Base-by-base conservation (phyloP, 2,797 vertebrate species). In the Hemibagrus guttatus region DNA sequence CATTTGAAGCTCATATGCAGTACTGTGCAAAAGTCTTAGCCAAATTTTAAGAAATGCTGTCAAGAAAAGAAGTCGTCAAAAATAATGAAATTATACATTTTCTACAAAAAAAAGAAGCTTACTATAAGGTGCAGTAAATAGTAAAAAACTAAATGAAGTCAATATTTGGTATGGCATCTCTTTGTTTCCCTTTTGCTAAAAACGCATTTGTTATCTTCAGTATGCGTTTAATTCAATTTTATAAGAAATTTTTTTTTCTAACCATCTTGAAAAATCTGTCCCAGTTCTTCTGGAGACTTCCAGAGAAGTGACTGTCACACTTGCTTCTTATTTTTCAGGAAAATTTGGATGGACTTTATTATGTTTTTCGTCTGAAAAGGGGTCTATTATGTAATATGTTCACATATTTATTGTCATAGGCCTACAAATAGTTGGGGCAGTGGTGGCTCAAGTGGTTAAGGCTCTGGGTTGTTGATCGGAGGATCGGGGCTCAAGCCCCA, bases 31-130 rank as follows among this genome's bases (percentile, higher is more conserved):
- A 52, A 75, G 46, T 52, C 31, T 23, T 31, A 28, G 12, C 26
- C 46, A 52, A 46, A 79, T 80, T 19, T 59, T 58, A 21, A 79
- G 76, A 76, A 76, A 79, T 23, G 28, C 31, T n/a, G 54, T 39
- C 21, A 31, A 39, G n/a, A 19, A 79, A 79, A 35, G 21, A 39
- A 4, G 28, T 2, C 12, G 4, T 78, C 19, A 35, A 35, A 54
- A 58, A 46, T 63, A 80, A 80, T 39, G 0, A 26, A n/a, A 23
- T 39, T 35, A 58, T 54, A 76, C 52, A 42, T 61, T 39, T 61
- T 17, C 4, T 42, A 42, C 4, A 56, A 35, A 76, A 13, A 28
- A 52, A 12, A 75, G 7, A 2, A 28, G 26, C 5, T 68, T 5
- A n/a, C 23, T 74, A 26, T 76, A 28, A 76, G 31, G 52, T 56